phyloP scores from a whole-genome alignment of 1,140 invertebrate genomes.

The Dreissena rostriformis region DNA sequence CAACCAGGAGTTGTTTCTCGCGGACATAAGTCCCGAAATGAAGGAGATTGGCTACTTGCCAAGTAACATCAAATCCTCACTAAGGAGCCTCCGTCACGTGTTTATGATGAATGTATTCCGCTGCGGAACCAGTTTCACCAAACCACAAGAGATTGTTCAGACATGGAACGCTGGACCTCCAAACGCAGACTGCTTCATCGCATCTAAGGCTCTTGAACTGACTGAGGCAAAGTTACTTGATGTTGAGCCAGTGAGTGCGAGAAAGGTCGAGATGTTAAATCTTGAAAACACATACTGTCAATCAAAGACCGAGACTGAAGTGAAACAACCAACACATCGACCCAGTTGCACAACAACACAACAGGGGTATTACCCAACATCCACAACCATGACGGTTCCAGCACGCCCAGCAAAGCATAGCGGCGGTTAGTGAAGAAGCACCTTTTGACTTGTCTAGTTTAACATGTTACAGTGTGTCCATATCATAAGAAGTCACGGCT shows the following conservation, averaged over 20 bases:
- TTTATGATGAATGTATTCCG: conserved; percentile 41
- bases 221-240: conserved; percentile 22
- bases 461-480: too few relatives aligned
- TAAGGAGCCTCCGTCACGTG: conserved; percentile 8
- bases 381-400: too few relatives aligned
- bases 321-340: too few relatives aligned
- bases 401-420: too few relatives aligned
- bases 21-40: conserved; percentile 9
- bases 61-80: conserved; percentile 11
- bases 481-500: too few relatives aligned
- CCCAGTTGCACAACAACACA: too few relatives aligned
- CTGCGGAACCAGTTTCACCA: not conserved
- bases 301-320: too few relatives aligned
- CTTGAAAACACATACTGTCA: too few relatives aligned
- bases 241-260: conserved; percentile 12
- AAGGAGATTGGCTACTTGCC: conserved; percentile 14
- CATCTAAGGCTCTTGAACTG: conserved; percentile 19
- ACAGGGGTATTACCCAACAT: too few relatives aligned
- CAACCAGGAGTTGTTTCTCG: conserved; percentile 3
- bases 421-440: too few relatives aligned
- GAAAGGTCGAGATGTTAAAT: too few relatives aligned
- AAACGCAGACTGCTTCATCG: conserved; percentile 25
- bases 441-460: too few relatives aligned
- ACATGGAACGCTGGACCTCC: conserved; percentile 3
- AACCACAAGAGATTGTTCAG: conserved; percentile 9